Conservation (phyloP, 1,140 invertebrate genomes). For the Zaprionus nigranus region DNA sequence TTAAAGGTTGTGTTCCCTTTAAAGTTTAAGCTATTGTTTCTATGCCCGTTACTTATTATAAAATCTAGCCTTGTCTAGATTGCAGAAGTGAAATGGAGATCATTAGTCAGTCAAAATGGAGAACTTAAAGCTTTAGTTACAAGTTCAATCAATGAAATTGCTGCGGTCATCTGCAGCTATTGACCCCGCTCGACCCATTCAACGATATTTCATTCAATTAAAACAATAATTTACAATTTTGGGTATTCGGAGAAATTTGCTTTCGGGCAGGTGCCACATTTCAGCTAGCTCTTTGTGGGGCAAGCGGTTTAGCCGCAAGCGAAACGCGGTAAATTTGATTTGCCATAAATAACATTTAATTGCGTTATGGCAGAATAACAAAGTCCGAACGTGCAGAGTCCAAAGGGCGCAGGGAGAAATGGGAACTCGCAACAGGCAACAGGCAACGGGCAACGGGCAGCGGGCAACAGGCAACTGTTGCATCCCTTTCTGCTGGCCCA, state of each 20-base stretch:
- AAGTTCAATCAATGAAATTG: background rate
- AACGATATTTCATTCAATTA: background rate
- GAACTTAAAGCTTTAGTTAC: too few relatives aligned
- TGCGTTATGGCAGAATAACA: constrained; percentile 61
- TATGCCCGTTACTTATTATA: too few relatives aligned
- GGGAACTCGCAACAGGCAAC: constrained; percentile 1
- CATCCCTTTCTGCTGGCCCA: constrained; percentile 18
- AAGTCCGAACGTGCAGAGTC: too few relatives aligned
- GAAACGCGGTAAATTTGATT: constrained; percentile 64
- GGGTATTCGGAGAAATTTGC: background rate
- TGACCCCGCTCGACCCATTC: background rate
- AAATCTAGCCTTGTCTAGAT: too few relatives aligned
- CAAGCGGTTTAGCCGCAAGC: constrained; percentile 16
- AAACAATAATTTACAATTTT: background rate
- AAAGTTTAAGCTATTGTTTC: too few relatives aligned
- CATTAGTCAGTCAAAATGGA: too few relatives aligned
- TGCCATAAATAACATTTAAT: constrained; percentile 75
- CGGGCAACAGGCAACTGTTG: constrained; percentile 56
- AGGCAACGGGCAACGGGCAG: constrained; percentile 3
- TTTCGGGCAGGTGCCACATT: constrained; percentile 14
- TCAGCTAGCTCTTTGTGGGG: constrained; percentile 8
- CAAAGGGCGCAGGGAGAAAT: background rate
- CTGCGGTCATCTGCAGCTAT: background rate
- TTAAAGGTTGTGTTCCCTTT: too few relatives aligned
- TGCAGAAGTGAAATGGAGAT: too few relatives aligned